Conservation (phyloP, 2,113 vertebrate species). For the Macquaria australasica region DNA sequence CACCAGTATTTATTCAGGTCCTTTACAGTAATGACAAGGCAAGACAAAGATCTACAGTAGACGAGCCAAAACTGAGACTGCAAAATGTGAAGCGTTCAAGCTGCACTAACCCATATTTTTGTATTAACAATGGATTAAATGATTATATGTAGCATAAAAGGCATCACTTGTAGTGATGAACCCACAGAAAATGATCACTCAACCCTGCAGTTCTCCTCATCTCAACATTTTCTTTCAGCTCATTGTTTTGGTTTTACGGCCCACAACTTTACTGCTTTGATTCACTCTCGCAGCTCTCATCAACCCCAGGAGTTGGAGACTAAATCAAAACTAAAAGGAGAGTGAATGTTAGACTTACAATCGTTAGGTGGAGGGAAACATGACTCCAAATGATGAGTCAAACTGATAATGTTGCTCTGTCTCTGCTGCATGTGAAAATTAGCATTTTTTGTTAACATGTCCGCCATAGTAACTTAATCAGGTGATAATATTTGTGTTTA, state of each 20-base stretch:
- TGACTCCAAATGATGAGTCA: neutral
- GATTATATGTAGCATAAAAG: neutral
- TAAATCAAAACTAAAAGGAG: neutral
- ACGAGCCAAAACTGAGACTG: neutral
- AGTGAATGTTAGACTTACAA: neutral
- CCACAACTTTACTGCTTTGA: neutral
- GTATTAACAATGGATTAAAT: neutral
- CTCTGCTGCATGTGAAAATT: neutral
- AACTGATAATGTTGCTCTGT: neutral
- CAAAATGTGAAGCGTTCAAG: neutral
- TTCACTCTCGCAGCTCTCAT: neutral
- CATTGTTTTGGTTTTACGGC: neutral
- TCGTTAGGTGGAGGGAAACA: neutral
- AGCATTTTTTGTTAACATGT: neutral
- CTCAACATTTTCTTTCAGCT: neutral
- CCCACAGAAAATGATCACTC: neutral
- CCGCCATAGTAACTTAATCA: neutral
- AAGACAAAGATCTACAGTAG: neutral
- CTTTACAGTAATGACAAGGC: neutral
- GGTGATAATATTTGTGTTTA: neutral
- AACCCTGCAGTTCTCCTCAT: neutral
- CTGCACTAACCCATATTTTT: neutral
- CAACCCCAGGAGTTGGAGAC: neutral
- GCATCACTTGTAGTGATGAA: too few relatives aligned
- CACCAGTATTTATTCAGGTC: neutral